A percentile compares a stretch with the other conserved stretches of the same genome.
Evolutionary conservation across 2,888 invertebrate genomes (phyloP).

Genomic region (Chalcosyrphus nemorum): DNA sequence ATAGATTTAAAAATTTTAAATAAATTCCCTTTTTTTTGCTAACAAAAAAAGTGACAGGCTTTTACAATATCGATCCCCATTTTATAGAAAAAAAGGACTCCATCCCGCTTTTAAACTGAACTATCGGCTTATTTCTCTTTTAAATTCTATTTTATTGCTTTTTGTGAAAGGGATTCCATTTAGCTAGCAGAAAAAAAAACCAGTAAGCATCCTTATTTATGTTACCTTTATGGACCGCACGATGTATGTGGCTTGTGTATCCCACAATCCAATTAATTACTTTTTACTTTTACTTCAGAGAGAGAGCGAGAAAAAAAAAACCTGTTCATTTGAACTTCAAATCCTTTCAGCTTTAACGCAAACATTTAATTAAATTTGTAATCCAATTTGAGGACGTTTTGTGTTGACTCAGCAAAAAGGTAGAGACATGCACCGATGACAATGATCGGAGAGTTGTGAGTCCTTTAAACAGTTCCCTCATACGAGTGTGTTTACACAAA

Average conservation of each 20-base stretch:
- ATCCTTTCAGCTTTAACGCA: constrained; percentile 33
- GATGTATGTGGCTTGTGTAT: not conserved
- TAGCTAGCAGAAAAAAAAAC: not conserved
- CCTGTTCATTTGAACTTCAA: constrained; percentile 1
- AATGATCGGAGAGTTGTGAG: constrained; percentile 8
- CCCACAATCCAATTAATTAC: constrained; percentile 11
- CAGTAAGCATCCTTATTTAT: not conserved
- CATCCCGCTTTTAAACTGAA: not conserved
- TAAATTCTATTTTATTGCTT: not conserved
- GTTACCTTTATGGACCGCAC: not conserved
- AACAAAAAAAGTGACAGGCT: too few relatives aligned
- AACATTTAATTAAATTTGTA: constrained; percentile 58
- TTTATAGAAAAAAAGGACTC: too few relatives aligned
- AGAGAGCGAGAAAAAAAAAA: too few relatives aligned
- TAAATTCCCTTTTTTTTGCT: too few relatives aligned
- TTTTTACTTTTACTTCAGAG: not conserved
- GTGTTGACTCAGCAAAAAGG: constrained; percentile 32
- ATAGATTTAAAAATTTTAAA: too few relatives aligned
- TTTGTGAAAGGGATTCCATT: not conserved
- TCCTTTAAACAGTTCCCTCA: constrained; percentile 21
- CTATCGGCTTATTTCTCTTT: not conserved
- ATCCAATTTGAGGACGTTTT: constrained; percentile 33
- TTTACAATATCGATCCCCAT: too few relatives aligned
- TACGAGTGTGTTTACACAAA: constrained; percentile 19
- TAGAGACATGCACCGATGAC: not conserved